These are phyloP conservation scores for Tipula confusa DNA, from an alignment of 2,888 invertebrate species.

Conservation along the genomic window DNA sequence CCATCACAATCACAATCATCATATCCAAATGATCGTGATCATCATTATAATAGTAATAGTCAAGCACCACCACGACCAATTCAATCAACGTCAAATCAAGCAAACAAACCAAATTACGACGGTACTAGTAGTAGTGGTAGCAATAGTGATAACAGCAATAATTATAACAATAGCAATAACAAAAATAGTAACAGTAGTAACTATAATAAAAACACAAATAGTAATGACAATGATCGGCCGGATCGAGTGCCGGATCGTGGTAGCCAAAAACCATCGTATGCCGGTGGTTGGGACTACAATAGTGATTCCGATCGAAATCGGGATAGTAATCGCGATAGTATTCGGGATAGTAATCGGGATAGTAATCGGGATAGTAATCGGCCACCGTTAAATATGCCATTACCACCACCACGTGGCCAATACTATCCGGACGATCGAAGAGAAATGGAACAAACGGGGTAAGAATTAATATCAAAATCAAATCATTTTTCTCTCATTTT, in stretches of 20 bases:
- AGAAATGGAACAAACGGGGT: conserved; percentile 21
- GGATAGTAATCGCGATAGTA: conserved; percentile 15
- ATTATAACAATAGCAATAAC: neutral
- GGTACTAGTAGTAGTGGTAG: conserved; percentile 34
- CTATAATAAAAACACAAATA: neutral
- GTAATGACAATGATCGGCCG: neutral
- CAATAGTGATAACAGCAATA: conserved; percentile 34
- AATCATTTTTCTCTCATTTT: neutral
- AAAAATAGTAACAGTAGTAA: neutral
- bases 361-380: neutral
- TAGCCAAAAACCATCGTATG: conserved; percentile 13
- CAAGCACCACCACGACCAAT: conserved; percentile 30
- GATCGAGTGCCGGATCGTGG: neutral
- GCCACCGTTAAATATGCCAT: neutral
- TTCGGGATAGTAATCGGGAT: neutral
- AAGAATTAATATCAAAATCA: neutral
- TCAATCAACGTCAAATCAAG: conserved; percentile 29
- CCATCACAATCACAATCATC: conserved; percentile 27
- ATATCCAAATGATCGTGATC: conserved; percentile 16
- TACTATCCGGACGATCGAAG: conserved; percentile 16
- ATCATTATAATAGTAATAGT: conserved; percentile 28
- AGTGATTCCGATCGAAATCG: conserved; percentile 14
- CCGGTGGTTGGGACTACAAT: neutral
- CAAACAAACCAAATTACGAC: conserved; percentile 34
- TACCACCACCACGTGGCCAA: neutral